Evolutionary conservation across 2,113 vertebrate genomes (phyloP), one percentile per base, ranked within the genome.

Genomic region (Vimba vimba): DNA sequence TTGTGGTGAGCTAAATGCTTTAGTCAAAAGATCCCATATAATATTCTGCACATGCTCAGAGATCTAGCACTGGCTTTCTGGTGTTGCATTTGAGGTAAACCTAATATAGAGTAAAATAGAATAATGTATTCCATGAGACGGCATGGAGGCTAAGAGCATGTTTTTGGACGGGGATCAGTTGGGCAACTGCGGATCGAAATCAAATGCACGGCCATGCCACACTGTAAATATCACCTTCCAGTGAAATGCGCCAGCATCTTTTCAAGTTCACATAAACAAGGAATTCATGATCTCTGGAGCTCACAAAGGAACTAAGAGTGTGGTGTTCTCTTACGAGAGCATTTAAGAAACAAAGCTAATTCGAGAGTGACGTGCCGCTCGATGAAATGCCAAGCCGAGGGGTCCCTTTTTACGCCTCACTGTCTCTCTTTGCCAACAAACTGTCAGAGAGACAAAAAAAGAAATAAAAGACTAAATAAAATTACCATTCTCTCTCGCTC

Each of bases 401-500:
- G 50, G 33, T 60, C 55, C 43, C 23, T 27, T 80, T 62, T 75
- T 47, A 62, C n/a, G 13, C 43, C 60, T 66, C 50, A 19, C 73
- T 4, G 23, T 50, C 47, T 81, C 17, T 82, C 59, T 33, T 36
- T 12, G 74, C 55, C 59, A 69, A 68, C 77, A 79, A 52, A 80
- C 45, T 82, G 83, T 62, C 60, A 39, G 33, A 36, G 68, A 82
- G 43, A 77, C 47, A 82, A 88, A 83, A 88, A 89, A 83, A 39
- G n/a, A 66, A 85, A 83, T 62, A 82, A 83, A 82, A 57, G 23
- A 17, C 85, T 86, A 87, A 86, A 23, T 50, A 79, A 90, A 92
- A 93, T 89, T 86, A 89, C 93, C 93, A 95, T 96, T 94, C 96
- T 94, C 94, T 93, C 95, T 94, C 96, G 93, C 95, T 94, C 96